These are phyloP conservation scores for Bos taurus DNA, from an alignment of 2,113 vertebrate species.

Conservation along the genomic window ARS-UCD2.0 NC_037356.1:28744001-28744500, in stretches of 20 bases:
- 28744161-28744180: neutral
- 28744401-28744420: neutral
- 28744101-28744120: neutral
- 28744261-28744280: neutral
- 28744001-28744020: neutral
- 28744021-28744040: neutral
- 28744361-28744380: neutral
- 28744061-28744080: neutral
- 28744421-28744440: neutral
- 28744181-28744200: neutral
- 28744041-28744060: neutral
- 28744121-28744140: neutral
- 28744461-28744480: rapidly evolving
- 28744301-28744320: neutral
- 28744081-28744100: neutral
- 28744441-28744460: neutral
- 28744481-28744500: neutral
- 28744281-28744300: neutral
- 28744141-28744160: neutral
- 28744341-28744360: neutral
- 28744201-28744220: neutral
- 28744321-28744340: neutral
- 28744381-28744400: neutral
- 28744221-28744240: neutral
- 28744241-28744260: rapidly evolving